These are phyloP conservation scores for Esox lucius DNA, from an alignment of 2,797 vertebrate species.

Conservation along the genomic window DNA sequence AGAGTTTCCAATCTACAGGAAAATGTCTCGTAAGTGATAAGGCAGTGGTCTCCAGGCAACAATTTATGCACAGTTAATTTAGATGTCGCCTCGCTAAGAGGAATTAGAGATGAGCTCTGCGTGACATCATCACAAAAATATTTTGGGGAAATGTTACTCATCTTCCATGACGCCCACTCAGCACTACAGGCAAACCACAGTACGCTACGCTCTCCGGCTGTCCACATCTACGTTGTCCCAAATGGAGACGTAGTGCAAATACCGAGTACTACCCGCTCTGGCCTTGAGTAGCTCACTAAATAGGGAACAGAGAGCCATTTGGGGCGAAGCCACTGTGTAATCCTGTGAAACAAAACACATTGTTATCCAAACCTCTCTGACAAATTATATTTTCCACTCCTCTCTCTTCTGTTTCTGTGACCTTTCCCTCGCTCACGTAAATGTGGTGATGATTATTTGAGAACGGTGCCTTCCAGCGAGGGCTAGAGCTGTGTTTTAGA, in stretches of 20 bases:
- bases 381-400: slow-evolving; percentile 10
- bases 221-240: background rate
- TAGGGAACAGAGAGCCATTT: too few relatives aligned
- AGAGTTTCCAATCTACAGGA: too few relatives aligned
- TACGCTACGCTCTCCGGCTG: background rate
- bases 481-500: background rate
- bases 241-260: too few relatives aligned
- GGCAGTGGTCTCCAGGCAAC: too few relatives aligned
- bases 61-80: too few relatives aligned
- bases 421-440: slow-evolving; percentile 21
- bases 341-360: slow-evolving; percentile 25
- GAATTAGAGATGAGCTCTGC: slow-evolving; percentile 3
- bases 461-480: slow-evolving; percentile 12
- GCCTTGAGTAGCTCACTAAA: too few relatives aligned
- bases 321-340: slow-evolving; percentile 10
- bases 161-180: slow-evolving; percentile 26
- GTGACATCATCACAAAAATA: slow-evolving; percentile 27
- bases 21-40: too few relatives aligned
- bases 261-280: too few relatives aligned
- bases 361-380: slow-evolving; percentile 22
- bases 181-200: slow-evolving; percentile 12
- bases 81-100: background rate
- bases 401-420: slow-evolving; percentile 13
- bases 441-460: slow-evolving; percentile 35
- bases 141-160: slow-evolving; percentile 38